Conservation (phyloP, 2,113 vertebrate genomes). For the Thamnophis sirtalis region DNA sequence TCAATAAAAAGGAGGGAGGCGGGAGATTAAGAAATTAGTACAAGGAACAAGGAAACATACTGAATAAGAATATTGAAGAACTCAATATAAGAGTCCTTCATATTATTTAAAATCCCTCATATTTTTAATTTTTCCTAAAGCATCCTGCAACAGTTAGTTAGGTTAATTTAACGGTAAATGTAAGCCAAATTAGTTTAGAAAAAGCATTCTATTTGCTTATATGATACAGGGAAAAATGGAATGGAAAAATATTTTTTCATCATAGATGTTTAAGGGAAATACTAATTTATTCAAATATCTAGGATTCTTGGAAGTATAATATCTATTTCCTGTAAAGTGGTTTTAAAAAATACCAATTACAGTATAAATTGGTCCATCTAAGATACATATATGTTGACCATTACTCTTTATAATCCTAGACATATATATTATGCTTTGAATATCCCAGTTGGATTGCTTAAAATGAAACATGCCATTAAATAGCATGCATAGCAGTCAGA, state of each 20-base stretch:
- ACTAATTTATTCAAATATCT: not conserved
- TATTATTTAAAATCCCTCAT: not conserved
- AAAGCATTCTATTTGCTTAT: not conserved
- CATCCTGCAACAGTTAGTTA: not conserved
- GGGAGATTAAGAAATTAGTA: not conserved
- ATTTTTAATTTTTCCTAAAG: not conserved
- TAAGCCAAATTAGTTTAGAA: not conserved
- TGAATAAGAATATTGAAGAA: not conserved
- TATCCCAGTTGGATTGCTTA: conserved; percentile 53
- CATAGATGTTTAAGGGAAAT: not conserved
- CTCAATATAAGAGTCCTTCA: not conserved
- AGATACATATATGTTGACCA: not conserved
- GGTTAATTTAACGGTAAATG: not conserved
- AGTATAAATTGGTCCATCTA: not conserved
- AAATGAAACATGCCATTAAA: conserved; percentile 64
- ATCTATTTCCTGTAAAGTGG: not conserved
- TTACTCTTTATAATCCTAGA: conserved; percentile 4
- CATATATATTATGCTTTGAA: conserved; percentile 31
- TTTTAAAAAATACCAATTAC: not conserved
- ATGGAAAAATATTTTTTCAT: not conserved
- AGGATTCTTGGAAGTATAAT: not conserved
- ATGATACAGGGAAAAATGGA: not conserved
- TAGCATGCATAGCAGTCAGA: conserved; percentile 55
- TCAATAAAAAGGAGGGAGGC: not conserved
- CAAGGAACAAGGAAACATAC: not conserved